Evolutionary conservation across 2,888 invertebrate species (phyloP).

Genomic region (Escarpia spicata): DNA sequence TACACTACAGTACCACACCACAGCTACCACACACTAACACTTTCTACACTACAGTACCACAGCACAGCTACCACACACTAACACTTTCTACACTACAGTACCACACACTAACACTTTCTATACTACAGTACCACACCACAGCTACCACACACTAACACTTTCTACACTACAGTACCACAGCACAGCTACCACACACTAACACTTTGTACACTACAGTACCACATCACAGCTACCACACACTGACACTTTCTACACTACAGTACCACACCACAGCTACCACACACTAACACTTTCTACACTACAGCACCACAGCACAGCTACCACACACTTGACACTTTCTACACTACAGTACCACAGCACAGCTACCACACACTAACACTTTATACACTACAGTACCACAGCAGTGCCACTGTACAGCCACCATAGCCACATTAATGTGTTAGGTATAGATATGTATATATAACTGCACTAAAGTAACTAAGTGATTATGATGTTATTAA

Average conservation of each 20-base stretch:
- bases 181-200: neutral
- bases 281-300: neutral
- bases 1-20: neutral
- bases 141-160: neutral
- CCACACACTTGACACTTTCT: neutral
- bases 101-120: neutral
- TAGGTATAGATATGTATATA: neutral
- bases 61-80: neutral
- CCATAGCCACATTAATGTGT: neutral
- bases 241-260: neutral
- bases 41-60: neutral
- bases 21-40: neutral
- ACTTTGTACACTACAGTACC: neutral
- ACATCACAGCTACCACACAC: neutral
- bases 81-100: neutral
- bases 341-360: neutral
- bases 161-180: neutral
- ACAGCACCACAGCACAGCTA: neutral
- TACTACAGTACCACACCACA: neutral
- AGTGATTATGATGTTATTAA: conserved; percentile 16
- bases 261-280: neutral
- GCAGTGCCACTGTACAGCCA: neutral
- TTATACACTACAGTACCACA: neutral
- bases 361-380: neutral
- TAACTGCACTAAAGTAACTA: neutral